These are phyloP conservation scores for Gambusia affinis DNA, from an alignment of 2,113 vertebrate genomes.

Conservation along the genomic window DNA sequence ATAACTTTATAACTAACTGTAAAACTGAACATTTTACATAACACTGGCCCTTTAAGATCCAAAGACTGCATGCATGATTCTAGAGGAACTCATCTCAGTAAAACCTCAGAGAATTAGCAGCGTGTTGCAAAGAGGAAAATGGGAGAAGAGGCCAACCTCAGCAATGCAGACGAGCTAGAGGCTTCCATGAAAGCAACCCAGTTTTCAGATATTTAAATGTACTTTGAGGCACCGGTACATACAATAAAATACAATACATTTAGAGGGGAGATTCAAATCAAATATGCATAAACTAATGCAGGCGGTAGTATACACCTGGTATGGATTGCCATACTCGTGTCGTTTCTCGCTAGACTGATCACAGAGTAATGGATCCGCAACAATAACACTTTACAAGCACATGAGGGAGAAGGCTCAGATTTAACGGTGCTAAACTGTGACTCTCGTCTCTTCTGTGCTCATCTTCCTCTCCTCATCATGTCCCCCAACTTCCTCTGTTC, in stretches of 20 bases:
- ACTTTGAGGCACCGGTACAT: background rate
- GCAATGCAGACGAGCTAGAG: too few relatives aligned
- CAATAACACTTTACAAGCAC: conserved; percentile 37
- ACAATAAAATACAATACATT: background rate
- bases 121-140: too few relatives aligned
- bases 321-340: background rate
- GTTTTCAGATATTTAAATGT: background rate
- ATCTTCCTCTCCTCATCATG: background rate
- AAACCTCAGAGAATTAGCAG: too few relatives aligned
- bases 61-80: too few relatives aligned
- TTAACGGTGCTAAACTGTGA: conserved; percentile 31
- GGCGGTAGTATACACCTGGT: background rate
- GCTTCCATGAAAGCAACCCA: too few relatives aligned
- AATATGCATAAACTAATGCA: background rate
- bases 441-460: conserved; percentile 5
- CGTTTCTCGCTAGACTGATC: conserved; percentile 34
- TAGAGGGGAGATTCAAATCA: background rate
- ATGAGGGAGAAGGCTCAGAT: conserved; percentile 50
- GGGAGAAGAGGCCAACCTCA: too few relatives aligned
- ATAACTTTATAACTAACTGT: too few relatives aligned
- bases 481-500: conserved; percentile 27
- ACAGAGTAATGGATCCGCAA: conserved; percentile 35
- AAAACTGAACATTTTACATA: too few relatives aligned
- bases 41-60: too few relatives aligned
- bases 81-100: too few relatives aligned